These are phyloP conservation scores for Catharus bicknelli DNA, from an alignment of 2,113 vertebrate genomes.

Conservation along the genomic window DNA sequence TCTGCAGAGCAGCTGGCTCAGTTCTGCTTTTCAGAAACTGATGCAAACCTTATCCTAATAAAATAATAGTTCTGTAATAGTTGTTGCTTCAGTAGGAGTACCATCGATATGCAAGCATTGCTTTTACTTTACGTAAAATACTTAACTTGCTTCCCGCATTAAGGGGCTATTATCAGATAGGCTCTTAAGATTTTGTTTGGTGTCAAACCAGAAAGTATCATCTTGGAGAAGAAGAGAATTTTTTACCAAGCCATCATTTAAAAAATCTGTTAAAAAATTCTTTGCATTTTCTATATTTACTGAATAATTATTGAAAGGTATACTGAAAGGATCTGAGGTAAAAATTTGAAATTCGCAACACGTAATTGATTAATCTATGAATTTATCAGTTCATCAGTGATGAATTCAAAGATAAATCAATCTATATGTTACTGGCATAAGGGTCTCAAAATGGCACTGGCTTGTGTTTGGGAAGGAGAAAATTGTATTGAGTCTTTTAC, in stretches of 20 bases:
- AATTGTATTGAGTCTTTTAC: not conserved
- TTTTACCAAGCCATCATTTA: not conserved
- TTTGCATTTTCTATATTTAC: accelerated
- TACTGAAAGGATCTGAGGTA: not conserved
- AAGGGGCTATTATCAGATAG: not conserved
- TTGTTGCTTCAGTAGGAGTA: not conserved
- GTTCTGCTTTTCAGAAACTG: not conserved
- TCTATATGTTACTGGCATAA: not conserved
- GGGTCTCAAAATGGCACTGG: not conserved
- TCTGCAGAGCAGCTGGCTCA: not conserved
- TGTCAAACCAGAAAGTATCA: not conserved
- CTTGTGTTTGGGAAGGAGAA: not conserved
- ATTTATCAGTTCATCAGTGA: not conserved
- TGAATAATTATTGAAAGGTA: not conserved
- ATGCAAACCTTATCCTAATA: not conserved
- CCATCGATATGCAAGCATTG: accelerated
- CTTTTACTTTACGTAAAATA: not conserved
- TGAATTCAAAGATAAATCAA: not conserved
- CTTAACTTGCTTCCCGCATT: not conserved
- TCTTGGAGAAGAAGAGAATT: not conserved
- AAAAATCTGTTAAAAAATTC: not conserved
- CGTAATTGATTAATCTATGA: not conserved
- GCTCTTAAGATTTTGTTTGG: not conserved
- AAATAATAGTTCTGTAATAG: not conserved
- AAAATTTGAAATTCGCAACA: not conserved